A percentile compares a stretch with the other conserved stretches of the same genome.
Conservation (phyloP, 2,888 invertebrate species). For the Rutpela maculata region DNA sequence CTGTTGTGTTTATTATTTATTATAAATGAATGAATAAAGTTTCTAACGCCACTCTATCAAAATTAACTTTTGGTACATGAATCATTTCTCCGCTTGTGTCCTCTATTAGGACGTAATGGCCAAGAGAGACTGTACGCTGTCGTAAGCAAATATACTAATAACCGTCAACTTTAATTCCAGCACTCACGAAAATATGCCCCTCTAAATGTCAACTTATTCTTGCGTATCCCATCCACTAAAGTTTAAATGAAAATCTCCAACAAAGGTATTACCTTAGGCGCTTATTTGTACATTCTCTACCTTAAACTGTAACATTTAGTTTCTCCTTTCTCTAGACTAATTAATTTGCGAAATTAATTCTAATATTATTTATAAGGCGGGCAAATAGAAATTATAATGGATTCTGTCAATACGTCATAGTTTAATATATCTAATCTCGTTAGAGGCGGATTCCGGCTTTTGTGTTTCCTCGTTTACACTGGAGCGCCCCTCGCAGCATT, state of each 20-base stretch:
- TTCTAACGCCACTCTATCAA: too few species aligned
- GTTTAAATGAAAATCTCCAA: constrained; percentile 7
- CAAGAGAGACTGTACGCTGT: background rate
- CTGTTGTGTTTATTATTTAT: too few species aligned
- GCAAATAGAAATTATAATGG: constrained; percentile 25
- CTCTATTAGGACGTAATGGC: too few species aligned
- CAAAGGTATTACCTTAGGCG: constrained; percentile 1
- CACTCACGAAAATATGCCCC: background rate
- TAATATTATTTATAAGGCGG: constrained; percentile 30
- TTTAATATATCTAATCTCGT: constrained; percentile 22
- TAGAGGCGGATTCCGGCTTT: constrained; percentile 17
- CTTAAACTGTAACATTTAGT: constrained; percentile 21
- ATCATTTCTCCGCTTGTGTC: too few species aligned
- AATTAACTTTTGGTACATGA: too few species aligned
- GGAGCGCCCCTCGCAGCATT: constrained; percentile 12
- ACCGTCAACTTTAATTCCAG: background rate
- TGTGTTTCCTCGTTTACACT: constrained; percentile 5
- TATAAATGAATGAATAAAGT: too few species aligned
- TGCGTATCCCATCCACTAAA: background rate
- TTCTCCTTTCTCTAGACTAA: background rate
- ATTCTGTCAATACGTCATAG: constrained; percentile 30
- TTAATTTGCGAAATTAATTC: constrained; percentile 29
- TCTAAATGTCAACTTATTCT: constrained; percentile 1
- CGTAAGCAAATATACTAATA: background rate
- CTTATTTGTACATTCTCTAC: constrained; percentile 17